Evolutionary conservation across 2,797 vertebrate genomes (phyloP), one percentile per base, ranked within the genome.

Genomic region (Lophotriccus pileatus): DNA sequence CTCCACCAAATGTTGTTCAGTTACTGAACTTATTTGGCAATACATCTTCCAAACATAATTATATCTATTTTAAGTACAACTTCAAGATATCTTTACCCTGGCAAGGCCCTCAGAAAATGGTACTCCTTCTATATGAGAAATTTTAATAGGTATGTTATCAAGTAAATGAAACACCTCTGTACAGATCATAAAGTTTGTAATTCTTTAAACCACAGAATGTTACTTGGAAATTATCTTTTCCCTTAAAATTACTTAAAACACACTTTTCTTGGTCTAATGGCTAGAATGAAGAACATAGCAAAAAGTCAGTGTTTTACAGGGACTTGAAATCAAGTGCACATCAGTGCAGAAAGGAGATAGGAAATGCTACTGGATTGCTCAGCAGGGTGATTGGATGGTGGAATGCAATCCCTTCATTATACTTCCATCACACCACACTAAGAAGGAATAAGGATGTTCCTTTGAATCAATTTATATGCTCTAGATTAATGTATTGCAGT

Each of bases 1-100:
- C 46, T 79, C 30, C 41, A 64, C 14, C 23, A 78, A 90, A 28
- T 59, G 22, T 23, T 12, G 56, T 62, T 90, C 63, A 90, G 17
- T 95, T 87, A 97, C 93, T 97, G 59, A 98, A 97, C 92, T 97
- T 89, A 27, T 95, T 93, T 69, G 70, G 59, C 90, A 95, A 89
- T 43, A 98, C 75, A 95, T 74, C 91, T 96, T 97, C 95, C 96
- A 97, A 76, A 95, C 1, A 60, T 96, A 98, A 43, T 91, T 96
- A 93, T 97, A 98, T 79, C 77, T 86, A 55, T 97, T 97, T 66
- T 89, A 97, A 94, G 96, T 58, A 94, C 95, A 34, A n/a, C 63
- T 46, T 66, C 43, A 97, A 56, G 87, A 28, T 32, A 97, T 73
- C 79, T 90, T 97, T 84, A 95, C 67, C 9, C 30, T 93, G 21